Percentiles rank a stretch among this genome's conserved stretches.
Conservation (phyloP, 2,113 vertebrate species). For the Gymnobelideus leadbeateri region DNA sequence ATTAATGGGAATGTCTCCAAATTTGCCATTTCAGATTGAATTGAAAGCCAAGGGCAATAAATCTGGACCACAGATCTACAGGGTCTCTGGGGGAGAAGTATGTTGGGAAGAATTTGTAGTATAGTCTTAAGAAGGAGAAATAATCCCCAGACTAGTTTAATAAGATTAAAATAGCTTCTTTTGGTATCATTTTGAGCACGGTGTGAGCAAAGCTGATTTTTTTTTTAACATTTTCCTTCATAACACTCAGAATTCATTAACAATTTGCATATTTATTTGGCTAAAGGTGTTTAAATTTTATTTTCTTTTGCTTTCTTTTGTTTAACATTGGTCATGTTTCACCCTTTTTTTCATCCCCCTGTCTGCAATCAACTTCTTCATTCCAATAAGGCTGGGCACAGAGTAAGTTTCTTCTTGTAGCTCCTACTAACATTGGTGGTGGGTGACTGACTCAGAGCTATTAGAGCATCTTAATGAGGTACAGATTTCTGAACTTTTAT, state of each 20-base stretch:
- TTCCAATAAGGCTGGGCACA: slow-evolving; percentile 96
- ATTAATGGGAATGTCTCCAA: slow-evolving; percentile 22
- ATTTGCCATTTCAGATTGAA: slow-evolving; percentile 34
- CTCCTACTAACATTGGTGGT: slow-evolving; percentile 82
- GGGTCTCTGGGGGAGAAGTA: slow-evolving; percentile 1
- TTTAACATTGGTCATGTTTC: slow-evolving; percentile 91
- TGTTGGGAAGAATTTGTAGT: neutral
- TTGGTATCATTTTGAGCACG: slow-evolving; percentile 50
- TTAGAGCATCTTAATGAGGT: neutral
- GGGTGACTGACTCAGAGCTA: slow-evolving; percentile 70
- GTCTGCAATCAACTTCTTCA: slow-evolving; percentile 95
- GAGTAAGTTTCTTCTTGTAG: slow-evolving; percentile 95
- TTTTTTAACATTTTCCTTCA: slow-evolving; percentile 83
- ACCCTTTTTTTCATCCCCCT: slow-evolving; percentile 85
- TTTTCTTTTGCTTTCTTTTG: slow-evolving; percentile 87
- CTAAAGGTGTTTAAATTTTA: slow-evolving; percentile 81
- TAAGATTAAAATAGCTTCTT: slow-evolving; percentile 61
- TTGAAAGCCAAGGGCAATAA: slow-evolving; percentile 17
- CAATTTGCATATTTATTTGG: slow-evolving; percentile 84
- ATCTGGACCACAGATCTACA: neutral
- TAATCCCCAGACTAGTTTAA: slow-evolving; percentile 9
- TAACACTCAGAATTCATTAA: slow-evolving; percentile 85
- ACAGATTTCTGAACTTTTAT: slow-evolving; percentile 3
- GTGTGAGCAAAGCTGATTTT: slow-evolving; percentile 71
- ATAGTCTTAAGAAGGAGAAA: neutral